phyloP scores from a whole-genome alignment of 2,113 vertebrate species.

The Myrmecobius fasciatus region DNA sequence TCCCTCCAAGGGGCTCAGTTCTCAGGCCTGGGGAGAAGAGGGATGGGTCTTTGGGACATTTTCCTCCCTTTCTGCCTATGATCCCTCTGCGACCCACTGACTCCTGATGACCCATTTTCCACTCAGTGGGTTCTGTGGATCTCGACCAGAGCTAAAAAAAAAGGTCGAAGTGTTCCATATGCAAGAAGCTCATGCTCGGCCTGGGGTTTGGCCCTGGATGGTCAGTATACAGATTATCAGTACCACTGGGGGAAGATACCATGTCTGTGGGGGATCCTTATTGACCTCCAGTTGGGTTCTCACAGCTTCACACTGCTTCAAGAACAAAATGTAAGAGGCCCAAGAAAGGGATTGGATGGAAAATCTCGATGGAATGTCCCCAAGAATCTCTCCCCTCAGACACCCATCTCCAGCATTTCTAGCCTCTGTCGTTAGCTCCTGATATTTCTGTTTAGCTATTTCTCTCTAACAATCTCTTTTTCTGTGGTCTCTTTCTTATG shows the following conservation, averaged over 20 bases:
- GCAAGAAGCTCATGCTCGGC: accelerated
- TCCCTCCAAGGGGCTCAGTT: neutral
- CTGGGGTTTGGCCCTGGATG: constrained; percentile 89
- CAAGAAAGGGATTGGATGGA: neutral
- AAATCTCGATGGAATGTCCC: neutral
- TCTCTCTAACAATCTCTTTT: neutral
- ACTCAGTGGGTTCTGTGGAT: constrained; percentile 68
- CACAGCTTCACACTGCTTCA: constrained; percentile 89
- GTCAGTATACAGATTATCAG: constrained; percentile 85
- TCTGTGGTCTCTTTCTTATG: neutral
- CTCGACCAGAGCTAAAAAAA: constrained; percentile 43
- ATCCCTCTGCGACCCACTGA: neutral
- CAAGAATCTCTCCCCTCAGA: no score
- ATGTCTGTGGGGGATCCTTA: constrained; percentile 87
- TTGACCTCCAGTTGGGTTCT: constrained; percentile 86
- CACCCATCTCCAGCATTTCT: neutral
- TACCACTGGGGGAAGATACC: constrained; percentile 38
- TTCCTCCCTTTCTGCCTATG: neutral
- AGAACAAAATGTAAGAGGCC: constrained; percentile 46
- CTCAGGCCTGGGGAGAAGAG: neutral
- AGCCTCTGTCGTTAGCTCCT: neutral
- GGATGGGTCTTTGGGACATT: neutral
- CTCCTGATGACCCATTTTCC: constrained; percentile 29
- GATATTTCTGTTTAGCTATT: neutral
- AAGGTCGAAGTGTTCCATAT: neutral